Evolutionary conservation across 2,113 vertebrate species (phyloP).

Genomic region (Phaetusa simplex): DNA sequence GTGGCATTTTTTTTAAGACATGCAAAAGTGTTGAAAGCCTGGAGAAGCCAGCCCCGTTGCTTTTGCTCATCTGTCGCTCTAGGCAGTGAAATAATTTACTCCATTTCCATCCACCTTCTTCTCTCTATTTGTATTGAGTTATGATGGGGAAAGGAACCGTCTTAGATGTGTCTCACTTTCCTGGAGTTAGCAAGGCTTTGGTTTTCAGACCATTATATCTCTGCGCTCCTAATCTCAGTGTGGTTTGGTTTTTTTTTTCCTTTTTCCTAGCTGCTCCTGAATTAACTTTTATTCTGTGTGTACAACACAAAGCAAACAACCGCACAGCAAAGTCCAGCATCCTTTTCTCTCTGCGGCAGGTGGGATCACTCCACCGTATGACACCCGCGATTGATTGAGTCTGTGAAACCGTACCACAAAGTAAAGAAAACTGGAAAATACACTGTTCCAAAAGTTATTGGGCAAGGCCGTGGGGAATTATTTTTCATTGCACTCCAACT

Average conservation of each 20-base stretch:
- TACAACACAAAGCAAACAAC: conserved; percentile 57
- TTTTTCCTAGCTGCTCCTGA: not conserved
- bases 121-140: not conserved
- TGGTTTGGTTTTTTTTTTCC: not conserved
- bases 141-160: not conserved
- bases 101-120: conserved; percentile 26
- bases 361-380: not conserved
- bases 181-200: not conserved
- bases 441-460: not conserved
- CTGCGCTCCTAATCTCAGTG: not conserved
- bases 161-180: not conserved
- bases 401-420: not conserved
- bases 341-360: not conserved
- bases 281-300: conserved; percentile 36
- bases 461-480: conserved; percentile 5
- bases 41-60: not conserved
- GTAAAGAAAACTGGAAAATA: conserved; percentile 22
- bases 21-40: not conserved
- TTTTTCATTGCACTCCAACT: not conserved
- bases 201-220: not conserved
- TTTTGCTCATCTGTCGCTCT: not conserved
- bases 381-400: not conserved
- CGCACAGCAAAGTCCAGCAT: not conserved
- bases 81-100: conserved; percentile 30
- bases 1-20: not conserved